Percentiles rank a stretch among this genome's conserved stretches.
phyloP scores from a whole-genome alignment of 2,113 vertebrate genomes.

The Chrysemys picta region DNA sequence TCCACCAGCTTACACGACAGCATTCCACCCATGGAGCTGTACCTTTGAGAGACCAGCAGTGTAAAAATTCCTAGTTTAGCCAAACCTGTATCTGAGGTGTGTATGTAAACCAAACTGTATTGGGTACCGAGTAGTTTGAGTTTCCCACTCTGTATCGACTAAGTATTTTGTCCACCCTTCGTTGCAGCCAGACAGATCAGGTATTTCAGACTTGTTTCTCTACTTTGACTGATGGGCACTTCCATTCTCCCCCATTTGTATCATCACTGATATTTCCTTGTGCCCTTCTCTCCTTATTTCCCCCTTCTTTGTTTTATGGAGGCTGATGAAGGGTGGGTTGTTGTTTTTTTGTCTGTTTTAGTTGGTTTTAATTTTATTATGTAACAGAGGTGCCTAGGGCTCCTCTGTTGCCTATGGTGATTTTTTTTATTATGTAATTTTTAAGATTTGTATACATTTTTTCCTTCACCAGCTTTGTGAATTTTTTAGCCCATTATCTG shows the following conservation, averaged over 20 bases:
- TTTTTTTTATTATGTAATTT: too few species aligned
- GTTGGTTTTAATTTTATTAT: neutral
- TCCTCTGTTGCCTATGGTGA: neutral
- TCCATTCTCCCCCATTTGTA: neutral
- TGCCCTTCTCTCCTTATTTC: neutral
- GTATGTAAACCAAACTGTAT: neutral
- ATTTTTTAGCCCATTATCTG: neutral
- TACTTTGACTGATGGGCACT: neutral
- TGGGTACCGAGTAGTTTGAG: neutral
- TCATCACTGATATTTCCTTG: neutral
- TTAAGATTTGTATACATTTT: neutral
- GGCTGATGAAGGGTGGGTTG: neutral
- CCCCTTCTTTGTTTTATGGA: neutral
- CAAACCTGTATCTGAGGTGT: neutral
- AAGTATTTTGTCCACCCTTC: neutral
- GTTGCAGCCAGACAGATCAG: neutral
- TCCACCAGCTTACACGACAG: too few species aligned
- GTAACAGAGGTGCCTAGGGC: neutral
- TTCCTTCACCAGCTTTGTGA: neutral
- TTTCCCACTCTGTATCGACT: neutral
- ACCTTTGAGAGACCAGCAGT: neutral
- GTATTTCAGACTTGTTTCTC: neutral
- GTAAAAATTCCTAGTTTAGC: neutral
- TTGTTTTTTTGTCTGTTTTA: neutral
- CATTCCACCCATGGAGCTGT: neutral